Evolutionary conservation across 1,140 invertebrate species (phyloP).

Genomic region (Cydia amplana): DNA sequence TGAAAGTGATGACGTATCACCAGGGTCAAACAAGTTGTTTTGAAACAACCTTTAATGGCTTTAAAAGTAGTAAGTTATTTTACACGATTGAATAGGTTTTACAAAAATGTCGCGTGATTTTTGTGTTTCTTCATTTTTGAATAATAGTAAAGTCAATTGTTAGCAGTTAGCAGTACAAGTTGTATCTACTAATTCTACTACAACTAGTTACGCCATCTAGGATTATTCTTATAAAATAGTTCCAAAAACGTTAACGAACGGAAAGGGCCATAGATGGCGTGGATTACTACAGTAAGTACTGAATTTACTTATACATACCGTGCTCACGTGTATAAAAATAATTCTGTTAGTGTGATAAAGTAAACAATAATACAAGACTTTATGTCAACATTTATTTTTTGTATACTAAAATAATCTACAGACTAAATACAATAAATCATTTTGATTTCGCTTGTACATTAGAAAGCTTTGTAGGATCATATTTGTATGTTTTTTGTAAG

Average conservation of each 20-base stretch:
- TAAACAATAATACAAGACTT: background rate
- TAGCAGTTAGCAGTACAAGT: too few relatives aligned
- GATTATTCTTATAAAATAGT: background rate
- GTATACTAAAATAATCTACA: conserved; percentile 43
- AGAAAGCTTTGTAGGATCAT: conserved; percentile 87
- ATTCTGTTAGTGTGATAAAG: background rate
- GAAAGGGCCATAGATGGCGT: conserved; percentile 13
- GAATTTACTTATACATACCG: too few relatives aligned
- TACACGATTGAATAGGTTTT: too few relatives aligned
- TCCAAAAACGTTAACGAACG: background rate
- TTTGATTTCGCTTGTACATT: conserved; percentile 72
- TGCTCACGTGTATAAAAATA: too few relatives aligned
- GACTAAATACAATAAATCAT: conserved; percentile 44
- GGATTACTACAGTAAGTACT: background rate
- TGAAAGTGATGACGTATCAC: too few relatives aligned
- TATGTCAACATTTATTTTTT: conserved; percentile 41
- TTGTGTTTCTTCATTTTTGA: too few relatives aligned
- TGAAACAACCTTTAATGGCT: too few relatives aligned
- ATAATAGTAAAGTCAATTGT: too few relatives aligned
- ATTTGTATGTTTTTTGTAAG: conserved; percentile 91
- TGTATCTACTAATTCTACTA: background rate
- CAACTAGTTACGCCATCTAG: background rate
- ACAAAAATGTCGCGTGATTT: too few relatives aligned
- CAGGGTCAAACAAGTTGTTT: too few relatives aligned
- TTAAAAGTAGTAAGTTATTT: too few relatives aligned